Evolutionary conservation across 2,797 vertebrate genomes (phyloP).

Genomic region (Oreonectes daqikongensis): DNA sequence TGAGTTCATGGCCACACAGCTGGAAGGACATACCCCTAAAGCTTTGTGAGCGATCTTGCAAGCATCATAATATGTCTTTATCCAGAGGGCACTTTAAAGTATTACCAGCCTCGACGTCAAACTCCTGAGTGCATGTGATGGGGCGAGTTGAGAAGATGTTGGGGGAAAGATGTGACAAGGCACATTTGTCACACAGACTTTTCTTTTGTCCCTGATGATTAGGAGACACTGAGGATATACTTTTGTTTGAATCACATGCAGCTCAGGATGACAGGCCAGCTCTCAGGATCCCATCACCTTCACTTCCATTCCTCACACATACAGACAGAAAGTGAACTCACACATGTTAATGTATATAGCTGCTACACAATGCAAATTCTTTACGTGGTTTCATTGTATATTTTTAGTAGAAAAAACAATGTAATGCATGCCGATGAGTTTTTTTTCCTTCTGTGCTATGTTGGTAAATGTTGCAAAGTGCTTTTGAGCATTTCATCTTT

Average conservation of each 20-base stretch:
- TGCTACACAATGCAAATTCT: neutral
- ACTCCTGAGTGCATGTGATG: neutral
- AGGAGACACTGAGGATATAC: constrained; percentile 53
- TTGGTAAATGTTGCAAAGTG: neutral
- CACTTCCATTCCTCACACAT: constrained; percentile 6
- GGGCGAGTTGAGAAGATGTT: constrained; percentile 34
- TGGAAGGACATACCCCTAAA: constrained; percentile 20
- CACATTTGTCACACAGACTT: constrained; percentile 59
- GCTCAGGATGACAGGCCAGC: constrained; percentile 39
- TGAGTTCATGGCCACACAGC: neutral
- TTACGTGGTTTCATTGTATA: constrained; percentile 1
- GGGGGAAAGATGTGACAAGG: constrained; percentile 50
- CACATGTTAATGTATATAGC: neutral
- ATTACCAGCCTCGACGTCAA: constrained; percentile 39
- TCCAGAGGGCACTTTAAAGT: constrained; percentile 27
- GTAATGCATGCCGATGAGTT: neutral
- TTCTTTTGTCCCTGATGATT: constrained; percentile 58
- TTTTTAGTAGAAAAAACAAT: constrained; percentile 1
- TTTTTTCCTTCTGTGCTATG: neutral
- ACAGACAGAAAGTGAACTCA: constrained; percentile 11
- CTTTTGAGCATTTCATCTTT: constrained; percentile 1
- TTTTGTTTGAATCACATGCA: constrained; percentile 45
- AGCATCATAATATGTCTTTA: constrained; percentile 20
- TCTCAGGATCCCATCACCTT: constrained; percentile 10
- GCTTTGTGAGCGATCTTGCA: constrained; percentile 13